phyloP scores from a whole-genome alignment of 2,113 vertebrate genomes.

The Lophotis ruficrista region DNA sequence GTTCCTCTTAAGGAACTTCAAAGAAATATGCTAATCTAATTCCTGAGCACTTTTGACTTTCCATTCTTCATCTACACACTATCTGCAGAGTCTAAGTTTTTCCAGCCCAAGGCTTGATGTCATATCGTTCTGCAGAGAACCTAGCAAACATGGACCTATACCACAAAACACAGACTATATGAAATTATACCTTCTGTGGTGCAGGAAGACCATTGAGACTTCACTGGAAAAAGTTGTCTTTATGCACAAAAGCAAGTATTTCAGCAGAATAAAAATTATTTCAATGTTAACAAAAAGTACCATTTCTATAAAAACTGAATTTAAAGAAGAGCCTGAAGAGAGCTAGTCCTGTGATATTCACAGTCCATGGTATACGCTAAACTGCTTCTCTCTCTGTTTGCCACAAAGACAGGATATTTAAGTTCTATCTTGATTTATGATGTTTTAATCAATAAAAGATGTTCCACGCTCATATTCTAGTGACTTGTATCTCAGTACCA shows the following conservation, averaged over 20 bases:
- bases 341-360: background rate
- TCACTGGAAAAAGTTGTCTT: background rate
- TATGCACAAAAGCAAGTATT: background rate
- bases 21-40: background rate
- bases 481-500: background rate
- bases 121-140: background rate
- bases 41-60: background rate
- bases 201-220: background rate
- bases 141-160: background rate
- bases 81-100: background rate
- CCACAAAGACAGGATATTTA: background rate
- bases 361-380: background rate
- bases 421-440: background rate
- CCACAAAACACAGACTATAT: background rate
- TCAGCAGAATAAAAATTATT: background rate
- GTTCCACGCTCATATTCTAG: background rate
- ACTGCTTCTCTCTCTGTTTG: background rate
- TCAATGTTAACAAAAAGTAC: background rate
- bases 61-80: background rate
- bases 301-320: background rate
- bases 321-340: background rate
- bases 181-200: background rate
- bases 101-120: background rate
- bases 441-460: background rate
- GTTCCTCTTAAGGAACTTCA: background rate